Percentiles rank a stretch among this genome's conserved stretches.
Conservation (phyloP, 2,113 vertebrate species). For the Leiothrix lutea region DNA sequence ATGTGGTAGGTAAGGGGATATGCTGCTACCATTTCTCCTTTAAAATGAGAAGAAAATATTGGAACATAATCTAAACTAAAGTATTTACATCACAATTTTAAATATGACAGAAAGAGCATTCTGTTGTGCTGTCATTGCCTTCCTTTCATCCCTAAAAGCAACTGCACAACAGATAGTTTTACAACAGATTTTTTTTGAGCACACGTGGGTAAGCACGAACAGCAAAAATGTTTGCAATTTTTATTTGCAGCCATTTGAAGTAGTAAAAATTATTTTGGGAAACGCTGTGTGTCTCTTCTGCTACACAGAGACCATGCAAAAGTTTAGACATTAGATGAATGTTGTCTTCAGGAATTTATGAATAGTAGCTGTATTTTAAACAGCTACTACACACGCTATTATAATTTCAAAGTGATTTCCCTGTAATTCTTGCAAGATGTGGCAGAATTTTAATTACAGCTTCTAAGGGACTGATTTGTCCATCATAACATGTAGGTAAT, state of each 20-base stretch:
- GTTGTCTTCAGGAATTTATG: not conserved
- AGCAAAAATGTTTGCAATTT: not conserved
- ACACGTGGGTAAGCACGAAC: not conserved
- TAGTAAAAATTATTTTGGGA: not conserved
- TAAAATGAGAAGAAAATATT: not conserved
- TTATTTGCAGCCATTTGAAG: not conserved
- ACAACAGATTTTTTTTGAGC: not conserved
- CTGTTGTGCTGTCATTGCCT: not conserved
- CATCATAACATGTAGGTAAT: not conserved
- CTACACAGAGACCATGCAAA: not conserved
- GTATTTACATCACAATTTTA: slow-evolving; percentile 41
- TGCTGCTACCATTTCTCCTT: not conserved
- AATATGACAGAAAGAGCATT: slow-evolving; percentile 23
- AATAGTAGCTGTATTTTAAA: not conserved
- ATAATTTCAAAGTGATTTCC: not conserved
- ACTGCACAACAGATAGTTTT: not conserved
- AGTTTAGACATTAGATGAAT: not conserved
- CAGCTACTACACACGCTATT: not conserved
- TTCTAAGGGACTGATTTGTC: not conserved
- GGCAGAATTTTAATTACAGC: not conserved
- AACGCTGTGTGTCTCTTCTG: not conserved
- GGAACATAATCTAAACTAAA: not conserved
- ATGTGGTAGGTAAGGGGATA: not conserved
- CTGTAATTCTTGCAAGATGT: not conserved
- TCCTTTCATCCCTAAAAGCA: not conserved